These are phyloP conservation scores for Whitmania pigra DNA, from an alignment of 1,140 invertebrate species.

Conservation along the genomic window DNA sequence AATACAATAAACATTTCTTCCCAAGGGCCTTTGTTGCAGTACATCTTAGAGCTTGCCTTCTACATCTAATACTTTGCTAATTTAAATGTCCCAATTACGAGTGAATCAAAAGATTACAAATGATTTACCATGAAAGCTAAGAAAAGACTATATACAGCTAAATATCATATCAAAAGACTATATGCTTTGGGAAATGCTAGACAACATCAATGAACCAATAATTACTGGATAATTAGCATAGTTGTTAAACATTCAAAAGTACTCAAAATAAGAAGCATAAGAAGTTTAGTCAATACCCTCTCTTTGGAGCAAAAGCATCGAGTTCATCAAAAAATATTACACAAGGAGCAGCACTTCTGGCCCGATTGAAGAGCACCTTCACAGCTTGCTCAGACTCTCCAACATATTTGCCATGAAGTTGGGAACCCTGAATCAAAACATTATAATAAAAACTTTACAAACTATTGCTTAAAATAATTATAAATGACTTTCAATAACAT, in stretches of 20 bases:
- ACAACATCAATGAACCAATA: background rate
- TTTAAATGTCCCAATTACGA: too few relatives aligned
- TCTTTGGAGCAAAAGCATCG: constrained; percentile 70
- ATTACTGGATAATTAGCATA: too few relatives aligned
- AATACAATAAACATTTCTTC: background rate
- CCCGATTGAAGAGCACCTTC: background rate
- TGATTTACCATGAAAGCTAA: too few relatives aligned
- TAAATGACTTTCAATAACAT: background rate
- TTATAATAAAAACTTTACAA: background rate
- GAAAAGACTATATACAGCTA: background rate
- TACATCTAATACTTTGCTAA: too few relatives aligned
- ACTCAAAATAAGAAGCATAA: background rate
- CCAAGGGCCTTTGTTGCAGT: too few relatives aligned
- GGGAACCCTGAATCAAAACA: background rate
- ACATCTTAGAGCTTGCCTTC: too few relatives aligned
- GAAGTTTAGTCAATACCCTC: constrained; percentile 44
- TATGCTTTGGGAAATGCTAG: background rate
- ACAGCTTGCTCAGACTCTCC: constrained; percentile 10
- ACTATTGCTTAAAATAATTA: background rate
- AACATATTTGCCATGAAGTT: background rate
- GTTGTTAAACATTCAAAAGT: background rate
- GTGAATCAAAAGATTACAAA: too few relatives aligned
- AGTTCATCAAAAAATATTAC: constrained; percentile 98
- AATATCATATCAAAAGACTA: background rate
- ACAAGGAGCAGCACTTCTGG: constrained; percentile 55